Conservation (phyloP, 2,888 invertebrate species). For the Thecophora atra region DNA sequence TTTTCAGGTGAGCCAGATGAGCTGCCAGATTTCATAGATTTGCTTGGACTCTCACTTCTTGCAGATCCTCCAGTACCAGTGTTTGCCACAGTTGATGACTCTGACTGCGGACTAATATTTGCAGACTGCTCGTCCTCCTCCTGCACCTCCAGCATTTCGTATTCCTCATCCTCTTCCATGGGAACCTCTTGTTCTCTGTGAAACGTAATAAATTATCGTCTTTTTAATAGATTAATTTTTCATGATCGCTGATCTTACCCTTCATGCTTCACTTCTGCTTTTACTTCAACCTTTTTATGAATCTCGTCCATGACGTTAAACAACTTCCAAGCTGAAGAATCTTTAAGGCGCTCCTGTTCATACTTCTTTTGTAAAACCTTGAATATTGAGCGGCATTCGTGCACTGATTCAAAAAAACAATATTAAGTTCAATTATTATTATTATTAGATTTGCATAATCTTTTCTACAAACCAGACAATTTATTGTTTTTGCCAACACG, state of each 20-base stretch:
- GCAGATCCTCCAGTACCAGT: constrained; percentile 50
- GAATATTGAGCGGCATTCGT: constrained; percentile 63
- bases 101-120: constrained; percentile 29
- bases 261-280: constrained; percentile 47
- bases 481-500: constrained; percentile 63
- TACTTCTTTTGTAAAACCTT: constrained; percentile 64
- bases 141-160: constrained; percentile 63
- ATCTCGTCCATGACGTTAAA: constrained; percentile 61
- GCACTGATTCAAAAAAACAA: constrained; percentile 50
- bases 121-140: constrained; percentile 60
- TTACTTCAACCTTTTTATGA: constrained; percentile 50
- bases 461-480: constrained; percentile 53
- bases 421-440: not conserved
- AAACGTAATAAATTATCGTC: not conserved
- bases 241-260: constrained; percentile 53
- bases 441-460: not conserved
- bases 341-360: constrained; percentile 60
- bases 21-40: constrained; percentile 50
- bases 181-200: constrained; percentile 51
- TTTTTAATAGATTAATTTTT: not conserved
- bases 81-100: constrained; percentile 42
- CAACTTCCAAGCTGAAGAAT: constrained; percentile 61
- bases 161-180: constrained; percentile 60
- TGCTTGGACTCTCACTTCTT: constrained; percentile 59
- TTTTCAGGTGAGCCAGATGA: constrained; percentile 56